Evolutionary conservation across 2,797 vertebrate species (phyloP), one percentile per base, ranked within the genome.

Genomic region (Rhinella marina): DNA sequence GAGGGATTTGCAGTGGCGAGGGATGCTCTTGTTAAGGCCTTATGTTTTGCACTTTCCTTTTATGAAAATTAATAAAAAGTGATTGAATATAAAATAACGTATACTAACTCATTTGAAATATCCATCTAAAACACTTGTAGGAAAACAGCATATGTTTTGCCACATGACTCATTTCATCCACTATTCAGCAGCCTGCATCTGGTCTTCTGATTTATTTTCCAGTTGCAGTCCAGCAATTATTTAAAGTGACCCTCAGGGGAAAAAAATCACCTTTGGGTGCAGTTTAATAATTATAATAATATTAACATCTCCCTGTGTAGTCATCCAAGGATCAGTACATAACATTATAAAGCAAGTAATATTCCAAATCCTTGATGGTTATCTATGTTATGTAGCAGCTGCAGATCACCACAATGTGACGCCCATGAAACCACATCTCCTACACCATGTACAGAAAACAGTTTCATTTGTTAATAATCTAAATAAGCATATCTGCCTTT

Each of bases 131-230:
- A 77, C 75, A 77, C 50, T 77, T 77, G 48, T 25, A 77, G 50
- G 54, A 77, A 25, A 54, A 77, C 73, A 77, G 21, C 73, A 77
- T 77, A 77, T 77, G 73, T 77, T 77, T 50, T 25, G 5, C 23
- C 16, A 7, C 12, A 12, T 77, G 75, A 76, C 41, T 77, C 75
- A 77, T 25, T 77, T 25, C n/a, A 77, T 54, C 75, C 50, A 76
- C 10, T 25, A 54, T 77, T n/a, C 48, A 50, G 7, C 41, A 76
- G 16, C n/a, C 73, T 50, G 41, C 27, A 3, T 25, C 17, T 25
- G 50, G 50, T 19, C 48, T 75, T 75, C 41, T n/a, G 5, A 75
- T 11, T 13, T 77, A 54, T 77, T 77, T 77, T 54, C 0, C 12
- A 48, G 2, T 75, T n/a, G 23, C 41, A 75, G 72, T 75, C 72